phyloP scores from a whole-genome alignment of 2,888 invertebrate genomes.

The Melanostoma scalare region DNA sequence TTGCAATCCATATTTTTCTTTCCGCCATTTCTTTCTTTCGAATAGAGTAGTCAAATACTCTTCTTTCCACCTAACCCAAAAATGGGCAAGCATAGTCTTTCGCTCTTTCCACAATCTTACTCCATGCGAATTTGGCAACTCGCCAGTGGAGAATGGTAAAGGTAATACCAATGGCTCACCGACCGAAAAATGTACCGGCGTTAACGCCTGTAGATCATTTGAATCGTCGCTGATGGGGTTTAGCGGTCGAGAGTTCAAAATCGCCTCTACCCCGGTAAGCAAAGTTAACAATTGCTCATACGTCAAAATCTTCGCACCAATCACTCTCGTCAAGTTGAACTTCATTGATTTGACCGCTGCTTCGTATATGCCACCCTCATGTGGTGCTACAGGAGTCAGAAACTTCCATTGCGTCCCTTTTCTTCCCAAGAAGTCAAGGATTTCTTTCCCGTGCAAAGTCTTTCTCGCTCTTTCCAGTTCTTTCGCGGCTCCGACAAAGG shows the following conservation, averaged over 20 bases:
- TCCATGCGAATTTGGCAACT: background rate
- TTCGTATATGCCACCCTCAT: conserved; percentile 47
- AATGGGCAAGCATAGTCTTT: too few species aligned
- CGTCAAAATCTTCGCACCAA: background rate
- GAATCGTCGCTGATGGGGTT: background rate
- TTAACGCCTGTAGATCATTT: background rate
- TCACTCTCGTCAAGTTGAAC: conserved; percentile 11
- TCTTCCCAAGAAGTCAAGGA: too few species aligned
- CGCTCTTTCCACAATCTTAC: background rate
- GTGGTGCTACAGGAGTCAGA: conserved; percentile 72
- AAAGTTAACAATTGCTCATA: conserved; percentile 36
- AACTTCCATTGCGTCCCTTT: too few species aligned
- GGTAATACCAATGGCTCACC: background rate
- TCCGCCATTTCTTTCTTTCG: background rate
- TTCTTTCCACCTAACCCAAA: background rate
- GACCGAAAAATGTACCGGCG: background rate
- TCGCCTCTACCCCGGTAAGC: conserved; percentile 70
- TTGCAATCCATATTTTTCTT: too few species aligned
- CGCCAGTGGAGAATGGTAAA: background rate
- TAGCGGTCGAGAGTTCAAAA: background rate
- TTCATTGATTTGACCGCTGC: conserved; percentile 32
- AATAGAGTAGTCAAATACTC: background rate
- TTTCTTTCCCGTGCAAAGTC: too few species aligned
- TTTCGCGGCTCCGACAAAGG: too few species aligned
- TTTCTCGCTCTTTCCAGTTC: too few species aligned